Evolutionary conservation across 2,113 vertebrate genomes (phyloP), one percentile per base, ranked within the genome.

Genomic region (Neolamprologus toae): DNA sequence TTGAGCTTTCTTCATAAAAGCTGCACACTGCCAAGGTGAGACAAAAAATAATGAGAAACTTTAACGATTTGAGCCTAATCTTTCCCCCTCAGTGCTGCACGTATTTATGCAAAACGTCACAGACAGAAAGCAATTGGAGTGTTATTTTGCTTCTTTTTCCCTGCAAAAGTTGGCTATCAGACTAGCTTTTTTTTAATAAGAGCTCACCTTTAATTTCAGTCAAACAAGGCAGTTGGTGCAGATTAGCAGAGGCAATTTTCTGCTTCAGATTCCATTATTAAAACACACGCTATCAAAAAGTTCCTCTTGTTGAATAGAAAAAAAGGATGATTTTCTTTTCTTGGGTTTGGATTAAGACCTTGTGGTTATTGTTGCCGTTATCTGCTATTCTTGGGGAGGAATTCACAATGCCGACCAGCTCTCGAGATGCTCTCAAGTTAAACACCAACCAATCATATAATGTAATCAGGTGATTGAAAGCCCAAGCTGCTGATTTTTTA

Each of bases 211-310:
- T 95, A 95, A 96, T 95, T 96, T 94, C 91, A 93, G 90, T 94
- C 91, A 94, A 93, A 95, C 82, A 86, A 94, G 86, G 93, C 90
- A 94, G 88, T 93, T 91, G 93, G 88, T 86, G 79, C 86, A 92
- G 93, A 95, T 95, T 95, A 94, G 92, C 87, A 31, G 82, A 96
- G 94, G 94, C 95, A 96, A 96, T 96, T 96, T 96, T 96, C 95
- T 96, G 96, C 95, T 96, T 96, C 94, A 96, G 93, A 96, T 94
- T 96, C 92, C 94, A 92, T 96, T 95, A 94, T 96, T 95, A 95
- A 95, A 96, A 92, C 90, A 91, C 93, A 79, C 89, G 85, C 92
- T 95, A 93, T 96, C 94, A 92, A 82, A 94, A 91, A 93, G 90
- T 93, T 95, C 92, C 89, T 92, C 90, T 90, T 94, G 94, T 95